Percentiles rank a stretch among this genome's conserved stretches.
phyloP scores from a whole-genome alignment of 1,140 invertebrate species.

The Octopus sinensis region DNA sequence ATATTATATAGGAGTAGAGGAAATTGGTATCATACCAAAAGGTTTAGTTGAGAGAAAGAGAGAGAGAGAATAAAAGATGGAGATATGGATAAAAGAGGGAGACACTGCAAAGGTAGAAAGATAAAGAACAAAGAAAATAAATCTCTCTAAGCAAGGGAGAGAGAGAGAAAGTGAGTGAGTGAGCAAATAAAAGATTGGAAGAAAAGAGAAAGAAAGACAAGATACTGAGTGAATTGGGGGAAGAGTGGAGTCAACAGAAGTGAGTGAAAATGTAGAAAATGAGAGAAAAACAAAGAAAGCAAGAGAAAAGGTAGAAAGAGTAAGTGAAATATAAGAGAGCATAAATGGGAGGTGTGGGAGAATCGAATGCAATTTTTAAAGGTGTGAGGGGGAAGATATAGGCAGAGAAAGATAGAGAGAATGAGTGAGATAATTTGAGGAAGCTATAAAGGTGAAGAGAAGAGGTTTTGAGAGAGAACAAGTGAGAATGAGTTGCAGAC shows the following conservation, averaged over 20 bases:
- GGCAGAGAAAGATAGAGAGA: constrained; percentile 1
- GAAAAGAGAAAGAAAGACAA: background rate
- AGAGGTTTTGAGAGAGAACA: background rate
- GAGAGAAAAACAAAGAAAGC: background rate
- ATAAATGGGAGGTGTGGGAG: background rate
- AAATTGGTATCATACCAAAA: background rate
- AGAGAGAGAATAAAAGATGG: background rate
- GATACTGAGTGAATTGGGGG: background rate
- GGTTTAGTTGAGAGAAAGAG: background rate
- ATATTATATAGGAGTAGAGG: too few relatives aligned
- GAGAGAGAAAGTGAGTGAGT: background rate
- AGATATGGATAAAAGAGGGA: background rate
- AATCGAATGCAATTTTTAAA: background rate
- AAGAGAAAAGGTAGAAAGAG: background rate
- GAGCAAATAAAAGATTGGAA: background rate
- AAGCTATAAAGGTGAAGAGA: background rate
- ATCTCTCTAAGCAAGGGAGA: background rate
- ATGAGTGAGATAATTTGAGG: background rate
- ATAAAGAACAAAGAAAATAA: background rate
- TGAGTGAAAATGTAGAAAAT: background rate
- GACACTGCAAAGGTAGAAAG: background rate
- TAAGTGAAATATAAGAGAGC: background rate
- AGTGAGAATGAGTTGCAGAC: background rate
- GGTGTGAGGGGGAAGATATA: background rate
- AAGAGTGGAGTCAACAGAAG: background rate